phyloP scores from a whole-genome alignment of 2,113 vertebrate genomes.

The Dromaius novaehollandiae region DNA sequence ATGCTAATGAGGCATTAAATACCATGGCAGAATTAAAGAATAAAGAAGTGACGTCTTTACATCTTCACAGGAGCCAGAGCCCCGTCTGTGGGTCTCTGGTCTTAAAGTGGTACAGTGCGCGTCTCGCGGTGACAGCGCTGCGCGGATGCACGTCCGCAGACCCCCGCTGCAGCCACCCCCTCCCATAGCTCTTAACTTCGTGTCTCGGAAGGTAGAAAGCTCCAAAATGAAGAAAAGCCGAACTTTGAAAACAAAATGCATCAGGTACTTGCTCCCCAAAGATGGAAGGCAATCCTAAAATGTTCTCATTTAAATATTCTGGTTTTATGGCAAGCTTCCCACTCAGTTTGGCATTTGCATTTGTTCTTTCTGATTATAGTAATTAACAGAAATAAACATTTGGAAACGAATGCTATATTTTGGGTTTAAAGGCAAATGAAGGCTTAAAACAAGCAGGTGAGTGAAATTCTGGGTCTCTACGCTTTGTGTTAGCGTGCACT shows the following conservation, averaged over 20 bases:
- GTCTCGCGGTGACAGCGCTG: accelerated
- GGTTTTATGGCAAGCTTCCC: not conserved
- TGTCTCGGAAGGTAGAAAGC: not conserved
- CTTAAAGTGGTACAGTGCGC: not conserved
- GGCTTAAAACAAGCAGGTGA: not conserved
- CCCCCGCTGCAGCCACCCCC: not conserved
- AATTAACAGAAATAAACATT: not conserved
- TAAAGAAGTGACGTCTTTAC: not conserved
- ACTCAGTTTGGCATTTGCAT: not conserved
- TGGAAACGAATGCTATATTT: not conserved
- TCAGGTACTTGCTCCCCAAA: not conserved
- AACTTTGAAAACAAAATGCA: not conserved
- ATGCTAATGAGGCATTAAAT: constrained; percentile 66
- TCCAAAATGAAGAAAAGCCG: not conserved
- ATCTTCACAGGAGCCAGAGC: not conserved
- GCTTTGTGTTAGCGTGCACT: not conserved
- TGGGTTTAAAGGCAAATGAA: not conserved
- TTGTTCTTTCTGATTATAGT: not conserved
- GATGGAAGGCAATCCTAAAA: not conserved
- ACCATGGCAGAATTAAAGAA: constrained; percentile 32
- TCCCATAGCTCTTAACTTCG: accelerated
- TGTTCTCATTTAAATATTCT: not conserved
- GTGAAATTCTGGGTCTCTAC: not conserved
- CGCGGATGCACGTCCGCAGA: accelerated
- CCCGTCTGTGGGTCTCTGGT: not conserved